A percentile compares a stretch with the other conserved stretches of the same genome.
Conservation (phyloP, 1,140 invertebrate species). For the Drosophila bocki region DNA sequence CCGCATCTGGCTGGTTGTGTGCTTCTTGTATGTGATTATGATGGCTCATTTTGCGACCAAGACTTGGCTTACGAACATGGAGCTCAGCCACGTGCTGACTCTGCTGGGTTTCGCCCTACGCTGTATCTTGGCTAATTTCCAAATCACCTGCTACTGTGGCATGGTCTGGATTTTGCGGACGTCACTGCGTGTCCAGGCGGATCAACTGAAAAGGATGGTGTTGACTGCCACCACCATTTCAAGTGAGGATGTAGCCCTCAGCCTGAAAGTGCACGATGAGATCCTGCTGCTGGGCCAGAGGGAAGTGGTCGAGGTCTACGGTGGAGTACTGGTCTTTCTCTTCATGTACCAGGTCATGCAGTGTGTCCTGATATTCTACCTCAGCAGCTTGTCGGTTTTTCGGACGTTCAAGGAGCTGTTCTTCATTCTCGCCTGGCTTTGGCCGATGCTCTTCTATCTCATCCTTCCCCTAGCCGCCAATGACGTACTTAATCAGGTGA, state of each 20-base stretch:
- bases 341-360: slow-evolving; percentile 41
- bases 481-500: slow-evolving; percentile 57
- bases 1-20: slow-evolving; percentile 23
- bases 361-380: slow-evolving; percentile 33
- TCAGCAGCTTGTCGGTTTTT: slow-evolving; percentile 18
- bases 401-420: slow-evolving; percentile 5
- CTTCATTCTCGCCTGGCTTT: slow-evolving; percentile 27
- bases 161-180: slow-evolving; percentile 31
- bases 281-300: slow-evolving; percentile 34
- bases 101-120: slow-evolving; percentile 31
- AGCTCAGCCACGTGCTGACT: slow-evolving; percentile 9
- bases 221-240: neutral
- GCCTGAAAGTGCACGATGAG: slow-evolving; percentile 37
- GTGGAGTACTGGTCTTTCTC: slow-evolving; percentile 45
- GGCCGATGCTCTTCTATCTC: slow-evolving; percentile 48
- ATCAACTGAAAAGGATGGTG: slow-evolving; percentile 14
- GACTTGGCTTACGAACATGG: neutral
- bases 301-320: slow-evolving; percentile 49
- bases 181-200: slow-evolving; percentile 18
- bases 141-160: slow-evolving; percentile 39
- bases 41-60: neutral
- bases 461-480: slow-evolving; percentile 43
- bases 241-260: neutral
- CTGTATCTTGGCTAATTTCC: slow-evolving; percentile 36
- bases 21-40: neutral